Percentiles rank a stretch among this genome's conserved stretches.
Evolutionary conservation across 2,888 invertebrate genomes (phyloP).

Genomic region (Herminia tarsipennalis): DNA sequence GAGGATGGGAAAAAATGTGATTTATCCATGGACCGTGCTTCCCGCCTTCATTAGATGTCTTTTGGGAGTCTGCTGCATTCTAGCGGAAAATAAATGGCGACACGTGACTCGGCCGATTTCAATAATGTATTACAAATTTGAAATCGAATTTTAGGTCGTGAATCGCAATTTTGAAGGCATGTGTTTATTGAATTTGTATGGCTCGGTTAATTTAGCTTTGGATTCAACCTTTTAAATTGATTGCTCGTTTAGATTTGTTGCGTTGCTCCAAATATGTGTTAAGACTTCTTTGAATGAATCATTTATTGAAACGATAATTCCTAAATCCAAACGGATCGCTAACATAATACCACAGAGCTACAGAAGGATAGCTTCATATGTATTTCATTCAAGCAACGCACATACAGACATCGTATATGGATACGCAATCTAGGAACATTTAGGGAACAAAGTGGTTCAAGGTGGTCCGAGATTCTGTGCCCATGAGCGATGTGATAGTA

Average conservation of each 20-base stretch:
- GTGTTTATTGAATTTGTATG: background rate
- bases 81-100: slow-evolving; percentile 15
- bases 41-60: slow-evolving; percentile 16
- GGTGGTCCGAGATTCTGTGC: no score
- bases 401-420: no score
- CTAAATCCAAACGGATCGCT: background rate
- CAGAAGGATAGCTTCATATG: background rate
- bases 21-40: slow-evolving; percentile 11
- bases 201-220: background rate
- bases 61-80: slow-evolving; percentile 11
- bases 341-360: background rate
- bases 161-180: background rate
- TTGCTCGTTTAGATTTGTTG: background rate
- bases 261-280: no score
- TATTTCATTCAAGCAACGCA: no score
- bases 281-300: no score
- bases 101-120: slow-evolving; percentile 12
- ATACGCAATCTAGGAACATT: no score
- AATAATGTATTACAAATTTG: slow-evolving; percentile 6
- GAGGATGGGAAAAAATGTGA: slow-evolving; percentile 8
- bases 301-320: background rate
- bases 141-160: slow-evolving; percentile 1
- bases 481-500: no score
- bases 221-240: background rate
- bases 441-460: no score